Evolutionary conservation across 1,140 invertebrate genomes (phyloP), one percentile per base, ranked within the genome.

Genomic region (Parasteatoda tepidariorum): DNA sequence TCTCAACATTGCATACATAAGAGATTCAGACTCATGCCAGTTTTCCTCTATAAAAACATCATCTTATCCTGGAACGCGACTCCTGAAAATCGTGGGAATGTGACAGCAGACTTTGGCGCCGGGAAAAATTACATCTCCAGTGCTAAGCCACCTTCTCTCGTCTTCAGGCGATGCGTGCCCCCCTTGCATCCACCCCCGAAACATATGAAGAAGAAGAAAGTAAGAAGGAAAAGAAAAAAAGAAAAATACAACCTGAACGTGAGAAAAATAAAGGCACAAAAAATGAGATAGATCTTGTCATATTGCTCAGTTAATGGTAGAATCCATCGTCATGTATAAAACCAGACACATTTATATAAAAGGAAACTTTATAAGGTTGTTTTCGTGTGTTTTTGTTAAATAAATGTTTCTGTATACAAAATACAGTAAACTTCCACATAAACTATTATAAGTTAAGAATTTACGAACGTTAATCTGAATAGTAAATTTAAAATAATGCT

Each of bases 71-170:
- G n/a, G n/a, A n/a, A n/a, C n/a, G n/a, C n/a, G n/a, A n/a, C n/a
- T 74, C 71, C 38, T 57, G 13, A 41, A 57, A 79, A 79, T 79
- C 76, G 76, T 79, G 76, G 64, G 76, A 79, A 79, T 38, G 62
- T 54, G 48, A 68, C 76, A 79, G 76, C 64, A 79, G 76, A 79
- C 68, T 79, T 79, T 79, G 76, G 76, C 76, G 76, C 76, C 41
- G 38, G 76, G 74, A 79, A 79, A 79, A 79, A 79, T 79, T 79
- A 68, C 76, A 79, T 79, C 54, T 38, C 24, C 62, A 41, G 62
- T 48, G 31, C 64, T 79, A 79, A 79, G 76, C 76, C 76, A 79
- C 48, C 13, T 26, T 61, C 13, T 62, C 34, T 38, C 34, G 22
- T 62, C 34, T 54, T 48, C 28, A n/a, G 28, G 28, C 22, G 18